Base-by-base conservation (phyloP, 64 coral and sea anemone genomes). In the Exaiptasia diaphana region DNA sequence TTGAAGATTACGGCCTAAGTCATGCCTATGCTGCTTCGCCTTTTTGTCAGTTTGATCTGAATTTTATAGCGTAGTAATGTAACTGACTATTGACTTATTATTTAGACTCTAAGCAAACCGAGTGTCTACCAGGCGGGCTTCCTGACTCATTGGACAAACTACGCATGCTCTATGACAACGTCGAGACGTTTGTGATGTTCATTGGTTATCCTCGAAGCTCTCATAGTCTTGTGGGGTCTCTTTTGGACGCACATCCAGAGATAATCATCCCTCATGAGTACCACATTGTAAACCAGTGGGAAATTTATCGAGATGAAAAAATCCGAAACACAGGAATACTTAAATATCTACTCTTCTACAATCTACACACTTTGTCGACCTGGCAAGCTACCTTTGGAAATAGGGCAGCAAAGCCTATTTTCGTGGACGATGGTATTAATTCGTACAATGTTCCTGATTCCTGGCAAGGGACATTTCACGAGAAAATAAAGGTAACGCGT, bases 141-240 rank as follows among this genome's bases (percentile, higher is more conserved):
- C n/a, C n/a, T n/a, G n/a, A n/a, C n/a, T n/a, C n/a, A n/a, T n/a
- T n/a, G n/a, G n/a, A n/a, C n/a, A n/a, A n/a, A n/a, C n/a, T n/a
- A n/a, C n/a, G n/a, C n/a, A n/a, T n/a, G n/a, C n/a, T n/a, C n/a
- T 93, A 75, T 61, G 90, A 93, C 49, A 41, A 70, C 42, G 68
- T 97, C 27, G 35, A 90, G 40, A 82, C 59, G 6, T 82, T 90
- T 22, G 50, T 90, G 3, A 60, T 97, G 52, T 97, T 97, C 48
- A 90, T 97, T 72, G 93, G 93, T 10, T 97, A 97, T 75, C 82
- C 87, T 30, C 82, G 87, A 7, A 97, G 93, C 41, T 87, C 87
- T 0, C 93, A 97, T 23, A 81, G 87, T 18, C 76, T 97, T 0
- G 74, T 97, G 57, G 72, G 93, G 5, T 97, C 93, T 27, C 68